phyloP scores from a whole-genome alignment of 2,113 vertebrate genomes.

The Thryonomys swinderianus region DNA sequence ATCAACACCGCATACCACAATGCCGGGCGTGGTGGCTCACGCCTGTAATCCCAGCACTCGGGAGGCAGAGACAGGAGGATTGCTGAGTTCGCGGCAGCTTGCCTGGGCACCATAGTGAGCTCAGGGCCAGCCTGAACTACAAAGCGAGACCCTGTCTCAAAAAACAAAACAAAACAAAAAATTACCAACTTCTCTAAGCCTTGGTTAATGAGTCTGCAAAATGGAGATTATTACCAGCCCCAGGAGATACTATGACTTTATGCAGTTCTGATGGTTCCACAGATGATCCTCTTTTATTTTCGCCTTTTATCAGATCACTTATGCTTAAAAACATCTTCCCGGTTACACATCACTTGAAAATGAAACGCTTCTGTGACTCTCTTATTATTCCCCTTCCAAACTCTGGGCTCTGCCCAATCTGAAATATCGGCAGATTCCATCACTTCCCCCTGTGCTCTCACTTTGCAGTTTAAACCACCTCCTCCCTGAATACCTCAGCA shows the following conservation, averaged over 20 bases:
- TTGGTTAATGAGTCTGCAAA: slow-evolving; percentile 11
- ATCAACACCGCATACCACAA: too few species aligned
- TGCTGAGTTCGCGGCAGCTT: too few species aligned
- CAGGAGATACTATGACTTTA: neutral
- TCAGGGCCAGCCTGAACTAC: too few species aligned
- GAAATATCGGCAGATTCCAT: neutral
- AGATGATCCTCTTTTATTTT: neutral
- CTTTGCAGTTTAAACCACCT: neutral
- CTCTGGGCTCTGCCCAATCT: neutral
- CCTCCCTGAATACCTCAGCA: neutral
- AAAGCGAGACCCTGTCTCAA: too few species aligned
- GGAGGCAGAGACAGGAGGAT: too few species aligned
- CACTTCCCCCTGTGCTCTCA: neutral
- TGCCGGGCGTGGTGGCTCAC: too few species aligned
- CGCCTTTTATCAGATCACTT: neutral
- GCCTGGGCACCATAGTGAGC: too few species aligned
- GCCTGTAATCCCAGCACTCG: too few species aligned
- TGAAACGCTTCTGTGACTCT: neutral
- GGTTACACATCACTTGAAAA: neutral
- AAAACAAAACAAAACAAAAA: too few species aligned
- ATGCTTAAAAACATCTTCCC: neutral
- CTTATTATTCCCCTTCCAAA: neutral
- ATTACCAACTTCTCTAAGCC: neutral
- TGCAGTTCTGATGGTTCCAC: neutral
- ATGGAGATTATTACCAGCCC: neutral